These are phyloP conservation scores for Dolichallabes microphthalmus DNA, from an alignment of 2,113 vertebrate species.

Conservation along the genomic window DNA sequence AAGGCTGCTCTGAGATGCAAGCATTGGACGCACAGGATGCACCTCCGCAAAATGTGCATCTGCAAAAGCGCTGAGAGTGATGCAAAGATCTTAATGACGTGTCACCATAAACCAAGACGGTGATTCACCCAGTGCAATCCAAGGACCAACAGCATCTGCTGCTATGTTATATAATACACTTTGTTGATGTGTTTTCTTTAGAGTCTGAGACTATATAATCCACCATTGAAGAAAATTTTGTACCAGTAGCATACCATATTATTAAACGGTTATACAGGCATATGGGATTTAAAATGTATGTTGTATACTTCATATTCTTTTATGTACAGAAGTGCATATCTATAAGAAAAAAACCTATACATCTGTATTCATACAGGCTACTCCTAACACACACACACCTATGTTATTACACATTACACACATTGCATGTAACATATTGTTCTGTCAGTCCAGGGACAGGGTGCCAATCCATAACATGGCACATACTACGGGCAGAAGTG, in stretches of 20 bases:
- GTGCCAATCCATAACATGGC: no score
- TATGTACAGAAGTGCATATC: background rate
- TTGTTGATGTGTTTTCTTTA: background rate
- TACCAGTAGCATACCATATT: background rate
- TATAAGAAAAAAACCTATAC: background rate
- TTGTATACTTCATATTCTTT: background rate
- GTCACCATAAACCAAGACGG: slow-evolving; percentile 36
- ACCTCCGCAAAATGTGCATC: slow-evolving; percentile 37
- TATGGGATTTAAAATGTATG: background rate
- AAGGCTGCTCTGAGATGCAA: background rate
- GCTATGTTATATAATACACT: slow-evolving; percentile 16
- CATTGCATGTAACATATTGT: no score
- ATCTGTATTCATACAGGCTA: background rate
- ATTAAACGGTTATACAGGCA: background rate
- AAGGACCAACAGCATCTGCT: slow-evolving; percentile 12
- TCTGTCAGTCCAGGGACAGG: no score
- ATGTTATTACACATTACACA: no score
- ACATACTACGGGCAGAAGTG: no score
- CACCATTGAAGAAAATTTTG: background rate
- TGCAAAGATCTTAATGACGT: slow-evolving; percentile 38
- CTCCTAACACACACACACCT: no score
- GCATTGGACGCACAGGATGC: background rate
- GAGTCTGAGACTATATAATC: background rate
- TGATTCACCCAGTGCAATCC: slow-evolving; percentile 30
- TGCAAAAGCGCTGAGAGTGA: slow-evolving; percentile 32